Evolutionary conservation across 2,888 invertebrate genomes (phyloP).

Genomic region (Callosobruchus maculatus): DNA sequence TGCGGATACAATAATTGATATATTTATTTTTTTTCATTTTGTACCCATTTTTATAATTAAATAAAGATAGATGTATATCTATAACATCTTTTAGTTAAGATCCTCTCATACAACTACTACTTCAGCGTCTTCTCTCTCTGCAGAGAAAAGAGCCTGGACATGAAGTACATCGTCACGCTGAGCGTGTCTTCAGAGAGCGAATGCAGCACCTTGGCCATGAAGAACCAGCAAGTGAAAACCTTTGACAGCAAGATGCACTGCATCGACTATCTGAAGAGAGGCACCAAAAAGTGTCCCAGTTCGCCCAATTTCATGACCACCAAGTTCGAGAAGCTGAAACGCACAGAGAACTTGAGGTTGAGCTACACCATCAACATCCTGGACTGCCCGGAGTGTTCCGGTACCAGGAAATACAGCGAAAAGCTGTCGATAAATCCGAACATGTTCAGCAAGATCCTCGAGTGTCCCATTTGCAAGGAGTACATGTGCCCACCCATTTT

Average conservation of each 20-base stretch:
- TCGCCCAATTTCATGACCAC: constrained; percentile 18
- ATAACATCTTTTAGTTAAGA: too few species aligned
- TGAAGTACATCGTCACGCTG: constrained; percentile 13
- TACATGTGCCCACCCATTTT: constrained; percentile 38
- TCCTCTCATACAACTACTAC: constrained; percentile 16
- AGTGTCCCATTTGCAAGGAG: constrained; percentile 40
- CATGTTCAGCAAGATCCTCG: constrained; percentile 18
- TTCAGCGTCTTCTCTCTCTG: constrained; percentile 20
- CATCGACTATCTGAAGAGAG: constrained; percentile 9
- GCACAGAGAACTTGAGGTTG: constrained; percentile 10
- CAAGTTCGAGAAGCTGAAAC: constrained; percentile 11
- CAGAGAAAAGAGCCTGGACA: constrained; percentile 8
- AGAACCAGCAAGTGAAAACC: constrained; percentile 15
- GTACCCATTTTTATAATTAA: too few species aligned
- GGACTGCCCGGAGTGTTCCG: not conserved
- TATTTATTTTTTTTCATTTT: not conserved
- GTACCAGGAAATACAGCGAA: not conserved
- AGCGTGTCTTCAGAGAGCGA: constrained; percentile 9
- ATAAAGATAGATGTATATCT: too few species aligned
- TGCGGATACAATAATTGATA: constrained; percentile 14
- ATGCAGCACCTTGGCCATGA: constrained; percentile 8
- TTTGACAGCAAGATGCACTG: constrained; percentile 17
- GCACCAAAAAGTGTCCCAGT: constrained; percentile 12
- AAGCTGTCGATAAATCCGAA: constrained; percentile 5
- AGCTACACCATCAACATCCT: constrained; percentile 13